These are phyloP conservation scores for Venusia cambrica DNA, from an alignment of 2,888 invertebrate species.

Conservation along the genomic window DNA sequence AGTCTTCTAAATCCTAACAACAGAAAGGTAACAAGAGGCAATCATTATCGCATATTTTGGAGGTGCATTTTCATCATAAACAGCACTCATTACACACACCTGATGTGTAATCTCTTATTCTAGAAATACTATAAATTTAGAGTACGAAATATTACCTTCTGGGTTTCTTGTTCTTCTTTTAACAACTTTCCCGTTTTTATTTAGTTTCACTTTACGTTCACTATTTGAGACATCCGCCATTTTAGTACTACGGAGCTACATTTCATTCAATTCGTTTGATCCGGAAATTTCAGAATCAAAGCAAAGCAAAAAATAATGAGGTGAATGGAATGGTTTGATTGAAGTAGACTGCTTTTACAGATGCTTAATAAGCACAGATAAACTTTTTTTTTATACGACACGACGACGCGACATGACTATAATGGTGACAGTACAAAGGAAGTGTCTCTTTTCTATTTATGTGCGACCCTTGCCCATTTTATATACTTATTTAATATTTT, in stretches of 20 bases:
- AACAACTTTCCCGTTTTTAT: conserved; percentile 74
- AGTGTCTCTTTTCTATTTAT: no score
- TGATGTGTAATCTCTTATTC: not conserved
- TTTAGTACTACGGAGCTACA: conserved; percentile 64
- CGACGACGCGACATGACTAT: no score
- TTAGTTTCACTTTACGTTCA: conserved; percentile 73
- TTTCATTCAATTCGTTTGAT: conserved; percentile 25
- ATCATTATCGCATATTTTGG: conserved; percentile 32
- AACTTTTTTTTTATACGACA: no score
- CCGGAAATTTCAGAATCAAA: no score
- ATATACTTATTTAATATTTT: no score
- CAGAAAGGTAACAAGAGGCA: conserved; percentile 71
- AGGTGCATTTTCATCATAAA: conserved; percentile 12
- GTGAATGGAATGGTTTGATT: no score
- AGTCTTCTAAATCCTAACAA: conserved; percentile 32
- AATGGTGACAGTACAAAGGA: no score
- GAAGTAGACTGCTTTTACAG: no score
- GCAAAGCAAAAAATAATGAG: no score
- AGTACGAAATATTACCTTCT: conserved; percentile 57
- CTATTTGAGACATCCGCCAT: conserved; percentile 79
- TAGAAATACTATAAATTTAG: conserved; percentile 3
- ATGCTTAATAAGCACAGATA: no score
- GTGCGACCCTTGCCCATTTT: no score
- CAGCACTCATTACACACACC: conserved; percentile 5
- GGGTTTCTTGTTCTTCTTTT: conserved; percentile 74